A percentile compares a stretch with the other conserved stretches of the same genome.
Conservation (phyloP, 2,888 invertebrate genomes). For the Tetragonula carbonaria region DNA sequence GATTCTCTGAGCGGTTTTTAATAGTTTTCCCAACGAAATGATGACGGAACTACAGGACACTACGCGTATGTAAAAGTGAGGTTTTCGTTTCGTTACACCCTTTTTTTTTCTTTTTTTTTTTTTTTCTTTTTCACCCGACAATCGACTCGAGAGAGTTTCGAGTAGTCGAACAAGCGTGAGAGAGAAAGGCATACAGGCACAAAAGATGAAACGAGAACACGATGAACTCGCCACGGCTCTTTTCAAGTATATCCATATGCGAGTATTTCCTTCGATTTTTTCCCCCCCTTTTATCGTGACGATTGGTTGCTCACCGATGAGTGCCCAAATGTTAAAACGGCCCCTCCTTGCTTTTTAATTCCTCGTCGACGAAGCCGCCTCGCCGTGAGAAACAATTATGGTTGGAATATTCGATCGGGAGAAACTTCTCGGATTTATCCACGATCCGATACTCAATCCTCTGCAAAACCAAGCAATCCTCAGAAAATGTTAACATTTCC, state of each 20-base stretch:
- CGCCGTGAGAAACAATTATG: constrained; percentile 4
- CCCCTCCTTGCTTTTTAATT: constrained; percentile 4
- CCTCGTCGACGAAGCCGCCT: not conserved
- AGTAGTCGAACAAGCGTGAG: constrained; percentile 63
- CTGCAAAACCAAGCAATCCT: no score
- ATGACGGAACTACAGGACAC: no score
- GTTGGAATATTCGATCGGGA: not conserved
- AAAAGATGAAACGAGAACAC: constrained; percentile 48
- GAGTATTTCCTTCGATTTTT: constrained; percentile 52
- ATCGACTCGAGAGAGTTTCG: constrained; percentile 59
- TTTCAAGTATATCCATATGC: constrained; percentile 69
- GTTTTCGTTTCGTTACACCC: constrained; percentile 43
- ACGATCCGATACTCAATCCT: no score
- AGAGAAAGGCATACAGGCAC: constrained; percentile 5
- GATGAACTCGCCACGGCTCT: constrained; percentile 47
- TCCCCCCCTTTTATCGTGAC: constrained; percentile 4
- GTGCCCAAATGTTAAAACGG: constrained; percentile 50
- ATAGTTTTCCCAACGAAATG: no score
- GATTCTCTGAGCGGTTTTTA: no score
- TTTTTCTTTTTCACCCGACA: constrained; percentile 15
- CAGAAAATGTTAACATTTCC: no score
- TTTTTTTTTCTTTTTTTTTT: constrained; percentile 32
- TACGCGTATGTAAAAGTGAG: not conserved
- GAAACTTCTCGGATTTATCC: no score
- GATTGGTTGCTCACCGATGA: constrained; percentile 28